Evolutionary conservation across 2,113 vertebrate species (phyloP).

Genomic region (Pycnonotus jocosus): DNA sequence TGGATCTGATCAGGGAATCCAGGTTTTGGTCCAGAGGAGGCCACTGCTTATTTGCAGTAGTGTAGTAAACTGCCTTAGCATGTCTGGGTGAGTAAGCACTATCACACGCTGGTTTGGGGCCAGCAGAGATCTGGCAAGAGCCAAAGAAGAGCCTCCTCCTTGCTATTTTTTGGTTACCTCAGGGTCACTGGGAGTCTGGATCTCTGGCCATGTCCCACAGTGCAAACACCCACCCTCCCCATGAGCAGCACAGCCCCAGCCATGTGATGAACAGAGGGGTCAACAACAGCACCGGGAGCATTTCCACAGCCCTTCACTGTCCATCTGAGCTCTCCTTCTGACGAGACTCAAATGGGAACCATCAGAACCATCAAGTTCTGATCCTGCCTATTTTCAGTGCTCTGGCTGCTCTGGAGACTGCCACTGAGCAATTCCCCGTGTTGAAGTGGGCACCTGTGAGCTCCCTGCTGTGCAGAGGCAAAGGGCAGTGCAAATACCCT

Average conservation of each 20-base stretch:
- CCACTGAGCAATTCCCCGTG: not conserved
- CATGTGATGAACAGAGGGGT: rapidly evolving
- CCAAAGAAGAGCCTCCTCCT: not conserved
- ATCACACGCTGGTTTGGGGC: not conserved
- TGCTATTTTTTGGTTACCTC: not conserved
- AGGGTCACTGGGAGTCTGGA: not conserved
- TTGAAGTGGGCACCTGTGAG: not conserved
- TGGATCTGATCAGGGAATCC: slow-evolving; percentile 28
- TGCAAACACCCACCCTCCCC: not conserved
- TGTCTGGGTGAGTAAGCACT: not conserved
- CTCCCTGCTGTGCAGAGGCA: not conserved
- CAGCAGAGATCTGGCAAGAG: not conserved
- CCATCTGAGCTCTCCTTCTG: not conserved
- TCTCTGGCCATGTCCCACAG: not conserved
- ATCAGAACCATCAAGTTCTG: not conserved
- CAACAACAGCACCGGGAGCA: not conserved
- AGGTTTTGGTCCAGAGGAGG: slow-evolving; percentile 8
- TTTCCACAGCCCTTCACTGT: not conserved
- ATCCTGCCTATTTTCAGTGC: not conserved
- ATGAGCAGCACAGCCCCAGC: not conserved
- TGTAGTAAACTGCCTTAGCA: not conserved
- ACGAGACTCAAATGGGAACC: not conserved
- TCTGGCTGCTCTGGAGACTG: not conserved
- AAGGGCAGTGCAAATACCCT: not conserved
- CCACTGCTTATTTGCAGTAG: slow-evolving; percentile 26